These are phyloP conservation scores for Holothuria glaberrima DNA, from an alignment of 35 echinoderm and acorn worm species.

Conservation along the genomic window DNA sequence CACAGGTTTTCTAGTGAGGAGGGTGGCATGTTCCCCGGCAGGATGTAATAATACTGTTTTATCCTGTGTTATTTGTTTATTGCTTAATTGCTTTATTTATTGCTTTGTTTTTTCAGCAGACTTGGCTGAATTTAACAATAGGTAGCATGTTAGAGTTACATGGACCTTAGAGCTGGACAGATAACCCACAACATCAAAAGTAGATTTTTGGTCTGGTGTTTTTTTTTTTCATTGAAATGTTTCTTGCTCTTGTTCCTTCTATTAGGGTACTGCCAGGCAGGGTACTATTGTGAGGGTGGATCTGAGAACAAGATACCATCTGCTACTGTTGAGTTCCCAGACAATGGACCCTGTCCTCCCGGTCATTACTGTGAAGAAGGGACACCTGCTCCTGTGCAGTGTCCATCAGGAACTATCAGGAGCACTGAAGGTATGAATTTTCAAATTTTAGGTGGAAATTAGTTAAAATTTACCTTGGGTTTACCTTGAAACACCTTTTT, in stretches of 20 bases:
- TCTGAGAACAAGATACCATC: constrained; percentile 68
- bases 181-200: too few species aligned
- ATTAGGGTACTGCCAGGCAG: constrained; percentile 79
- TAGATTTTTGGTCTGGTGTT: too few species aligned
- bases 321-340: constrained; percentile 46
- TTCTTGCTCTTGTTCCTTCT: neutral
- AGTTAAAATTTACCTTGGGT: neutral
- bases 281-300: constrained; percentile 89
- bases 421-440: constrained; percentile 65
- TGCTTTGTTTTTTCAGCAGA: too few species aligned
- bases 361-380: constrained; percentile 94
- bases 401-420: constrained; percentile 87
- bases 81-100: too few species aligned
- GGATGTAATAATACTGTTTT: too few species aligned
- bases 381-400: constrained; percentile 78
- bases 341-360: constrained; percentile 82
- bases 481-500: neutral
- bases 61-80: neutral
- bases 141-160: too few species aligned
- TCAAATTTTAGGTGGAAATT: too few species aligned
- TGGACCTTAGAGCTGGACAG: too few species aligned
- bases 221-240: too few species aligned
- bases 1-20: too few species aligned
- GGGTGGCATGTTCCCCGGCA: too few species aligned
- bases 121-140: too few species aligned